Evolutionary conservation across 2,888 invertebrate genomes (phyloP).

Genomic region (Epinotia brunnichana): DNA sequence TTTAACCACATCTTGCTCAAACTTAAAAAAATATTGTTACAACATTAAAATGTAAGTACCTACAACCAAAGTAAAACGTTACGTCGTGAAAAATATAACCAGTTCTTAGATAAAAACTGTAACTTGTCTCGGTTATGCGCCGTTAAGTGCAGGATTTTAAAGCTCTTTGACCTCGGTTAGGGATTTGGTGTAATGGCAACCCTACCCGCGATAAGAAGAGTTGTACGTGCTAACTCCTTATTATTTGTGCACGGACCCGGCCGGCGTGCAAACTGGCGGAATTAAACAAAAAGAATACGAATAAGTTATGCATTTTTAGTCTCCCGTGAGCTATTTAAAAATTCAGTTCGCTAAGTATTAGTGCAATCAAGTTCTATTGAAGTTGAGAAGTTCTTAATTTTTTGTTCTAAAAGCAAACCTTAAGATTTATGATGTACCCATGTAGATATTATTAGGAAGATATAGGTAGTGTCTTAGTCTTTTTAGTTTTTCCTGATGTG

Average conservation of each 20-base stretch:
- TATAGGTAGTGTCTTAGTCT: too few relatives aligned
- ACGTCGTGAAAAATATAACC: slow-evolving; percentile 35
- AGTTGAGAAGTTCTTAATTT: slow-evolving; percentile 10
- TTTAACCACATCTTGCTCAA: too few relatives aligned
- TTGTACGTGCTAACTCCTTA: slow-evolving; percentile 64
- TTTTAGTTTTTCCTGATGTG: too few relatives aligned
- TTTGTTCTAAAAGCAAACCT: not conserved
- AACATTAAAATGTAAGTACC: not conserved
- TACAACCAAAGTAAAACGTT: slow-evolving; percentile 3
- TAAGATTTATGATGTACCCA: too few relatives aligned
- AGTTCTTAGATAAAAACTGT: slow-evolving; percentile 40
- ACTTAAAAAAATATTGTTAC: not conserved
- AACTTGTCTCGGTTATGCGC: slow-evolving; percentile 40
- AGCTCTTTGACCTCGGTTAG: slow-evolving; percentile 43
- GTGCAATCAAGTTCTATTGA: slow-evolving; percentile 24
- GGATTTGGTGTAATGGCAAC: slow-evolving; percentile 44
- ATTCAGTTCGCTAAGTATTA: slow-evolving; percentile 33
- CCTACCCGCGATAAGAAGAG: slow-evolving; percentile 60
- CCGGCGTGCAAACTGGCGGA: slow-evolving; percentile 58
- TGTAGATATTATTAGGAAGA: too few relatives aligned
- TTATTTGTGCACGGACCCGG: slow-evolving; percentile 58
- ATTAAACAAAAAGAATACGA: slow-evolving; percentile 55
- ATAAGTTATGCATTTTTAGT: slow-evolving; percentile 65
- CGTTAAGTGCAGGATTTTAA: slow-evolving; percentile 40
- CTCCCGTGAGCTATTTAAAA: slow-evolving; percentile 57